Base-by-base conservation (phyloP, 2,113 vertebrate species). In the Gasterosteus nipponicus region DNA sequence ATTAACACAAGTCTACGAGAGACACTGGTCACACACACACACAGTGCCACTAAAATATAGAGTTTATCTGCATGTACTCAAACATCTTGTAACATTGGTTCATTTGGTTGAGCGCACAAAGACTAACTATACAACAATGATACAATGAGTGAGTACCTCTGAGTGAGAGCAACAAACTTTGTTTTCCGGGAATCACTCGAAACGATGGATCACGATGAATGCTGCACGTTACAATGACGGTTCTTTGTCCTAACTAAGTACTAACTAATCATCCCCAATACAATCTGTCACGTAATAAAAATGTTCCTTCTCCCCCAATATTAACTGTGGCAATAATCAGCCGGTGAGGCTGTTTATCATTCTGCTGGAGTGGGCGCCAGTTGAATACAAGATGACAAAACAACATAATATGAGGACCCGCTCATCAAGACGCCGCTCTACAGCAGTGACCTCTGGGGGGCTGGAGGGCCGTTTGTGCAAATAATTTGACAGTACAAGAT, bases 1-100 rank as follows among this genome's bases (percentile, higher is more conserved):
- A 92, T 93, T 92, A 90, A 61, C 70, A 80, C 84, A 85, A 92
- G 90, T 92, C 90, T 89, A 89, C 88, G 86, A 92, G 89, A 92
- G 89, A 92, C 89, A 91, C 87, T 89, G 82, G 85, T 89, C 74
- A 81, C 75, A 73, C 66, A 74, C 56, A 77, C 73, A 63, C 70
- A 44, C 69, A 53, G 49, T 1, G 38, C 26, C 67, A 63, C 44
- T 73, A 12, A 71, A 75, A 56, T 63, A 60, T 22, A 59, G 57
- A 12, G 65, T 81, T 75, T 75, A 77, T 61, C 68, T 77, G 67
- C 39, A 56, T 42, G 53, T 35, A 14, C 22, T 33, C 5, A 69
- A 31, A 73, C 49, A 35, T 53, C 29, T 53, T 26, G 46, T 44
- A 22, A 56, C 46, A 49, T 33, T 41, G 46, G 83, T 79, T 81